A percentile compares a stretch with the other conserved stretches of the same genome.
Evolutionary conservation across 2,888 invertebrate genomes (phyloP).

Genomic region (Liopterus haemorrhoidalis): DNA sequence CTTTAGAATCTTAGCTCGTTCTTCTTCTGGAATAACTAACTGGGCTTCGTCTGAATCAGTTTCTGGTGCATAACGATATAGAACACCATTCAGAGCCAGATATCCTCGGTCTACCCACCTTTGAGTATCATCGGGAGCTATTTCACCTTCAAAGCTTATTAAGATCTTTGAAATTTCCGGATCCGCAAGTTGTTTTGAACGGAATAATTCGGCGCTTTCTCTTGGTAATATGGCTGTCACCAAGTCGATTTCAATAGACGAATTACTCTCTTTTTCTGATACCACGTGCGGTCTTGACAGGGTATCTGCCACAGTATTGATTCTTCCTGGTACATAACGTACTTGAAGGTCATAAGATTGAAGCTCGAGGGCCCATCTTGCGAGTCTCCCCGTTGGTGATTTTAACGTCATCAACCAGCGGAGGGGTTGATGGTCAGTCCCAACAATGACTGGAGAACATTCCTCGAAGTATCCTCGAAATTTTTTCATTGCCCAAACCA

Average conservation of each 20-base stretch:
- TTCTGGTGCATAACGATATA: constrained; percentile 20
- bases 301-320: constrained; percentile 39
- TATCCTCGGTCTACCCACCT: constrained; percentile 17
- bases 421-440: constrained; percentile 43
- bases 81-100: constrained; percentile 18
- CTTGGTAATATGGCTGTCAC: constrained; percentile 1
- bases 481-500: constrained; percentile 34
- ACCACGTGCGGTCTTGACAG: constrained; percentile 33
- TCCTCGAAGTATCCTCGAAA: constrained; percentile 34
- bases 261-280: not conserved
- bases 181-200: constrained; percentile 23
- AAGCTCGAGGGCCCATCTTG: constrained; percentile 41
- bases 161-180: constrained; percentile 17
- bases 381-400: constrained; percentile 39
- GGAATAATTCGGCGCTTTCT: constrained; percentile 6
- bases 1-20: constrained; percentile 23
- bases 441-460: constrained; percentile 5
- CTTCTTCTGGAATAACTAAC: constrained; percentile 27
- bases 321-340: constrained; percentile 38
- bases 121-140: not conserved
- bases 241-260: not conserved
- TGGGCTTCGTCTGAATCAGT: constrained; percentile 25
- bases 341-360: constrained; percentile 38
- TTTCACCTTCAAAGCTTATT: constrained; percentile 6
- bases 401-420: constrained; percentile 42